Conservation (phyloP, 2,113 vertebrate species). For the Gasterosteus nipponicus region DNA sequence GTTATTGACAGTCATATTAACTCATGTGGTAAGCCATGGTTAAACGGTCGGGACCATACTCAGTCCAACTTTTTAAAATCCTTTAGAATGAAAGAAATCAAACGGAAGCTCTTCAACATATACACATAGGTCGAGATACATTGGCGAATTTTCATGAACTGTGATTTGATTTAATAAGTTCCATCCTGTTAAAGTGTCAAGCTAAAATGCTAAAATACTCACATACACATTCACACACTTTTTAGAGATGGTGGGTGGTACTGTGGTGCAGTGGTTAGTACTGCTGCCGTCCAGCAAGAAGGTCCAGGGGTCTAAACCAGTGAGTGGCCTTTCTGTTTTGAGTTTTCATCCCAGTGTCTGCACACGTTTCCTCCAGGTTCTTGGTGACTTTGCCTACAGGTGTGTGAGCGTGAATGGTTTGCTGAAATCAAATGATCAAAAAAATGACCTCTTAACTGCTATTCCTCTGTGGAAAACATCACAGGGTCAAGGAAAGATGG, state of each 20-base stretch:
- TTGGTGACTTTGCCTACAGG: too few species aligned
- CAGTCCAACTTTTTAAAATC: conserved; percentile 56
- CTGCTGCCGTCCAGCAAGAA: too few species aligned
- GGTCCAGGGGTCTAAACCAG: too few species aligned
- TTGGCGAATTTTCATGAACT: conserved; percentile 2
- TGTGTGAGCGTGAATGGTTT: too few species aligned
- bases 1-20: conserved; percentile 45
- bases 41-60: conserved; percentile 35
- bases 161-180: background rate
- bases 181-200: background rate
- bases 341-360: too few species aligned
- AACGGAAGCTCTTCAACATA: conserved; percentile 15
- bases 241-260: background rate
- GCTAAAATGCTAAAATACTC: background rate
- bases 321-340: too few species aligned
- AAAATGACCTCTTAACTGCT: too few species aligned
- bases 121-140: background rate
- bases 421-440: too few species aligned
- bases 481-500: too few species aligned
- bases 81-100: conserved; percentile 55
- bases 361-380: too few species aligned
- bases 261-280: too few species aligned
- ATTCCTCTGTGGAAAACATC: background rate
- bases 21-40: conserved; percentile 20
- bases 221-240: background rate